Percentiles rank a stretch among this genome's conserved stretches.
Conservation (phyloP, 2,113 vertebrate genomes). For the Irena cyanogastra region DNA sequence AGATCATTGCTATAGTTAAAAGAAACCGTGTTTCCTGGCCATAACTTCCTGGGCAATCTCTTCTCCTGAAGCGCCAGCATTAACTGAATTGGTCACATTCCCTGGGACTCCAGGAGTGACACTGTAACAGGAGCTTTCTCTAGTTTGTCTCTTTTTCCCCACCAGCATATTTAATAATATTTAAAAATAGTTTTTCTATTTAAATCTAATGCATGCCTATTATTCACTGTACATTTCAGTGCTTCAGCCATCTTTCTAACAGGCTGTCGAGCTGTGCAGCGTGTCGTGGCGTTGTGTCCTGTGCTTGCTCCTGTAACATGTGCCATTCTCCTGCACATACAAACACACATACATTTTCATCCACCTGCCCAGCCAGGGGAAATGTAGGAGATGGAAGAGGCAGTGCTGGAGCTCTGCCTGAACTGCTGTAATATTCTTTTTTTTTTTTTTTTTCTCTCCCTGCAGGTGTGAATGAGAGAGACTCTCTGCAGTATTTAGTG, state of each 20-base stretch:
- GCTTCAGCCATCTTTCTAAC: conserved; percentile 61
- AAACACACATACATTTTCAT: not conserved
- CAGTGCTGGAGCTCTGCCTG: not conserved
- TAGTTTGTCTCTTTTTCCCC: not conserved
- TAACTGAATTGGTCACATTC: not conserved
- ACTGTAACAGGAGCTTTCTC: not conserved
- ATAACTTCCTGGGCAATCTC: conserved; percentile 71
- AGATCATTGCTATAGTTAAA: conserved; percentile 69
- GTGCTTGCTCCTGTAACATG: not conserved
- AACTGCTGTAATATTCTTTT: not conserved
- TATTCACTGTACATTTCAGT: conserved; percentile 31
- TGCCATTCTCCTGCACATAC: not conserved
- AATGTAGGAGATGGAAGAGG: not conserved
- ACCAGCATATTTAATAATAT: not conserved
- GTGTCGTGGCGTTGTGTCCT: not conserved
- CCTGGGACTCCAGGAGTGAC: not conserved
- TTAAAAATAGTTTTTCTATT: conserved; percentile 57
- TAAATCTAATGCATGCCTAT: conserved; percentile 43
- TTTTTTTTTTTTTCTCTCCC: not conserved
- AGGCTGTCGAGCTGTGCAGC: not conserved
- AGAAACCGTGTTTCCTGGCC: conserved; percentile 73
- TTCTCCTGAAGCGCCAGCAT: conserved; percentile 28
- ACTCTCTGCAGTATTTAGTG: conserved; percentile 38
- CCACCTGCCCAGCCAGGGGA: conserved; percentile 12
- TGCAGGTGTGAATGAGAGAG: conserved; percentile 67